A percentile compares a stretch with the other conserved stretches of the same genome.
These are phyloP conservation scores for Theretra japonica DNA, from an alignment of 2,888 invertebrate genomes.

Conservation along the genomic window DNA sequence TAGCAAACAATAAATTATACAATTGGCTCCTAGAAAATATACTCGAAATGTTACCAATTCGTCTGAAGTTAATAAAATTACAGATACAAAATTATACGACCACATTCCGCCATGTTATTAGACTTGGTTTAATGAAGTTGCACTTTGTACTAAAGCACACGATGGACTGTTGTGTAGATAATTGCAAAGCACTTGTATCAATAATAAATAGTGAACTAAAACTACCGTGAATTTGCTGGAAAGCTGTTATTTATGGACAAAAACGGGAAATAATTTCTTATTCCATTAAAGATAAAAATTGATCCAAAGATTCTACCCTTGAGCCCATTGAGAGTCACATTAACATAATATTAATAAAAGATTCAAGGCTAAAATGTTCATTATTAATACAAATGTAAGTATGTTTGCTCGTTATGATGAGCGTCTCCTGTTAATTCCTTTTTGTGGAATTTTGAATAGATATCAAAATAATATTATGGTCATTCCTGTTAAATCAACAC, in stretches of 20 bases:
- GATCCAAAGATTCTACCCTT: not conserved
- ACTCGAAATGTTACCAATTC: not conserved
- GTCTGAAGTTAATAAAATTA: not conserved
- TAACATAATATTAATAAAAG: not conserved
- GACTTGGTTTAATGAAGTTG: not conserved
- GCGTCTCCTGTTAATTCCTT: no score
- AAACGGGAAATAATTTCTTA: not conserved
- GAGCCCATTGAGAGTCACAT: not conserved
- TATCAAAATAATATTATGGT: not conserved
- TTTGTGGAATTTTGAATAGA: not conserved
- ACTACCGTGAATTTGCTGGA: not conserved
- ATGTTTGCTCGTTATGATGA: no score
- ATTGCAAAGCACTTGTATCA: not conserved
- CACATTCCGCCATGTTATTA: not conserved
- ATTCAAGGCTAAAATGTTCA: not conserved
- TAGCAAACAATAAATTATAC: no score
- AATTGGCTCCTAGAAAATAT: no score
- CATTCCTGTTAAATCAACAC: no score
- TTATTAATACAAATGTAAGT: not conserved
- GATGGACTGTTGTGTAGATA: not conserved
- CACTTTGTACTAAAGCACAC: not conserved
- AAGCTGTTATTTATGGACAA: not conserved
- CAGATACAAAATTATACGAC: not conserved
- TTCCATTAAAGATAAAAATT: not conserved
- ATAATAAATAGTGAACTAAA: constrained; percentile 1